Percentiles rank a stretch among this genome's conserved stretches.
phyloP scores from a whole-genome alignment of 2,888 invertebrate genomes.

The Macrostomum cliftonense region DNA sequence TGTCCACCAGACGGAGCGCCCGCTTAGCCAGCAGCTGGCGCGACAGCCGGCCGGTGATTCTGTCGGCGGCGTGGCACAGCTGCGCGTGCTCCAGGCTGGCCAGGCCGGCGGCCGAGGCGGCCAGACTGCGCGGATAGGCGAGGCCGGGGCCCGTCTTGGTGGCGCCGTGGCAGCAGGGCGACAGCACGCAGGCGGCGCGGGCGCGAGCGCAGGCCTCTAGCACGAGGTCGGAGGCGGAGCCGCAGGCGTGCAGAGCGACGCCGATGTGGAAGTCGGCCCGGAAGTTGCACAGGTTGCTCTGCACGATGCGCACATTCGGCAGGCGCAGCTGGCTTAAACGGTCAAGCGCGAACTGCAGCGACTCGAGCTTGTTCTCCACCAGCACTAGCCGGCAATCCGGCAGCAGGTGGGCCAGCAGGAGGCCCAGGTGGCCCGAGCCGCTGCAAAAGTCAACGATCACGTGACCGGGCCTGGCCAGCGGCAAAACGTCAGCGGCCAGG shows the following conservation, averaged over 20 bases:
- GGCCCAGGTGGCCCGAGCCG: conserved; percentile 77
- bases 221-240: conserved; percentile 77
- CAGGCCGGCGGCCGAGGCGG: conserved; percentile 13
- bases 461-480: conserved; percentile 48
- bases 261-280: conserved; percentile 59
- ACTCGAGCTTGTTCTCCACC: conserved; percentile 66
- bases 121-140: conserved; percentile 62
- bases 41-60: not conserved
- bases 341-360: conserved; percentile 53
- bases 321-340: conserved; percentile 39
- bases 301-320: conserved; percentile 55
- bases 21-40: conserved; percentile 46
- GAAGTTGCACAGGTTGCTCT: conserved; percentile 79
- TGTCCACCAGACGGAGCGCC: conserved; percentile 74
- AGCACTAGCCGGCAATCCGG: conserved; percentile 58
- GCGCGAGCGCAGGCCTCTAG: conserved; percentile 58
- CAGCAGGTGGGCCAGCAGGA: conserved; percentile 57
- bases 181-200: conserved; percentile 63
- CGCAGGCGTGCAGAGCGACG: conserved; percentile 74
- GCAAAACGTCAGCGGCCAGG: conserved; percentile 55
- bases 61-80: conserved; percentile 7
- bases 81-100: conserved; percentile 11
- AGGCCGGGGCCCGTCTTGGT: conserved; percentile 57
- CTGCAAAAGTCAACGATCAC: conserved; percentile 78
- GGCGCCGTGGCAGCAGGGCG: conserved; percentile 83